phyloP scores from a whole-genome alignment of 1,140 invertebrate species.

The Zaprionus gabonicus region DNA sequence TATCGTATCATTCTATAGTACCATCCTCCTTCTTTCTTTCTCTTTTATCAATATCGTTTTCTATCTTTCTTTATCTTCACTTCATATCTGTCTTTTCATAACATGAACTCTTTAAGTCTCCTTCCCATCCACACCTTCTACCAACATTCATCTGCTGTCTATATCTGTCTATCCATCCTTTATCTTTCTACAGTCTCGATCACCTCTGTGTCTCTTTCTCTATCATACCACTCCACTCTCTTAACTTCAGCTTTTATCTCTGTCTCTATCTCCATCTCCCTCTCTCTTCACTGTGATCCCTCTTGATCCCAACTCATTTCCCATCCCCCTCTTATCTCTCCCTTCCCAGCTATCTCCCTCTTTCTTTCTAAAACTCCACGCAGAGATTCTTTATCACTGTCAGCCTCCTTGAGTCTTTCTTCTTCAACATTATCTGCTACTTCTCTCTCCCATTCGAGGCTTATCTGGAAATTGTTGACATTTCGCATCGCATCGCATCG shows the following conservation, averaged over 20 bases:
- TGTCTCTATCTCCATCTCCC: too few species aligned
- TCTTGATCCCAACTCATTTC: too few species aligned
- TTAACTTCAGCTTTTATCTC: too few species aligned
- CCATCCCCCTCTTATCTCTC: not conserved
- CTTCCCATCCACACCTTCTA: too few species aligned
- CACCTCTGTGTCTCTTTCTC: too few species aligned
- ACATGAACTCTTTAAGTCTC: too few species aligned
- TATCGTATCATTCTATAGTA: too few species aligned
- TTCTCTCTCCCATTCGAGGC: not conserved
- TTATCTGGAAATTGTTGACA: slow-evolving; percentile 7
- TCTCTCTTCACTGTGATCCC: too few species aligned
- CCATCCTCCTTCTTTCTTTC: not conserved
- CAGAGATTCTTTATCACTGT: not conserved
- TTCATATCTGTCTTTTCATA: not conserved
- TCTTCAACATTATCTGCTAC: slow-evolving; percentile 1
- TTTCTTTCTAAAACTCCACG: not conserved
- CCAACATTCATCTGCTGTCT: too few species aligned
- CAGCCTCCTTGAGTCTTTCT: not conserved
- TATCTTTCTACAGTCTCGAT: too few species aligned
- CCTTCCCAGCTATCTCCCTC: not conserved
- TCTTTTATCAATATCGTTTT: not conserved
- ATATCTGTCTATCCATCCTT: too few species aligned
- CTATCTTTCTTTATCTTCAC: slow-evolving; percentile 6
- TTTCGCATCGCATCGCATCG: not conserved
- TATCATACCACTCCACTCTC: too few species aligned